A percentile compares a stretch with the other conserved stretches of the same genome.
Evolutionary conservation across 2,797 vertebrate genomes (phyloP).

Genomic region (Mycteria americana): DNA sequence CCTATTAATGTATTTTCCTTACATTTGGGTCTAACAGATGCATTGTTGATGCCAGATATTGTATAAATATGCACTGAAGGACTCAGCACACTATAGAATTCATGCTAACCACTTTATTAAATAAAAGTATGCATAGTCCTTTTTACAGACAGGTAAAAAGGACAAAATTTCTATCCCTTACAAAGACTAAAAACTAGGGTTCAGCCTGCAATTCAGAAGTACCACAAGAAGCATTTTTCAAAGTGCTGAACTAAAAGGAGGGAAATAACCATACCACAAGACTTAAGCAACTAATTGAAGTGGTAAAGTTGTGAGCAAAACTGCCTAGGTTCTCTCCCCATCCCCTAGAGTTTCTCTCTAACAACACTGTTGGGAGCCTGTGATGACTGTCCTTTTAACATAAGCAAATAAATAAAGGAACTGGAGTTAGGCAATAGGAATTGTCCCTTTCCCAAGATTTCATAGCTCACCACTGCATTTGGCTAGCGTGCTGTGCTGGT

Average conservation of each 20-base stretch:
- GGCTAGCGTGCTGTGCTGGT: not conserved
- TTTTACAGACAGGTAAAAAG: not conserved
- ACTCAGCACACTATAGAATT: not conserved
- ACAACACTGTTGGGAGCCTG: not conserved
- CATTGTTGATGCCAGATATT: conserved; percentile 13
- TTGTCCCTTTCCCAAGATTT: not conserved
- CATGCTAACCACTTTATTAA: not conserved
- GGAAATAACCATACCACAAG: not conserved
- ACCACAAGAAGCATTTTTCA: not conserved
- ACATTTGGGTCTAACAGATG: not conserved
- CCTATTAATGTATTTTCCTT: conserved; percentile 47
- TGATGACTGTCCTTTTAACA: not conserved
- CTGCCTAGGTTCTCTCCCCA: not conserved
- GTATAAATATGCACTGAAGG: not conserved
- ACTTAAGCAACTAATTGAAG: not conserved
- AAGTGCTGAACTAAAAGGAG: not conserved
- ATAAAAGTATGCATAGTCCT: not conserved
- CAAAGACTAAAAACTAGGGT: not conserved
- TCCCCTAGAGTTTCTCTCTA: not conserved
- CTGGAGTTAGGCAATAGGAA: not conserved
- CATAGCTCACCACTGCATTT: not conserved
- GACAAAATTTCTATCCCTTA: not conserved
- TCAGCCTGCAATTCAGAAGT: not conserved
- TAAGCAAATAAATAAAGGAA: not conserved
- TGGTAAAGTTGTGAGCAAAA: not conserved